Evolutionary conservation across 1,140 invertebrate species (phyloP), one percentile per base, ranked within the genome.

Genomic region (Amyelois transitella): DNA sequence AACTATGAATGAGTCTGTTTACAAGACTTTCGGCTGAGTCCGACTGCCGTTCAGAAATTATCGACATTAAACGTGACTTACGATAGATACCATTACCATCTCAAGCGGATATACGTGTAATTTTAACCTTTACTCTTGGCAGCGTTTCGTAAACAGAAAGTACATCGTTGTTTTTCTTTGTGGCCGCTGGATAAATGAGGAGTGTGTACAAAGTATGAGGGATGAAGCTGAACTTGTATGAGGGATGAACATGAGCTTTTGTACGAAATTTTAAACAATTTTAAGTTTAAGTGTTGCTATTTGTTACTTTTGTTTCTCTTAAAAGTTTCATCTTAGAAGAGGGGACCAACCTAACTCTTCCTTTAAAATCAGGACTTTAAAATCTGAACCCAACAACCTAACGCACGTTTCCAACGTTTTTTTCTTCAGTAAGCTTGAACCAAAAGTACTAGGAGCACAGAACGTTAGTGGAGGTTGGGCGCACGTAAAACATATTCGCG

Each of bases 401-500:
- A n/a, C n/a, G 12, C 8, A 14, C 32, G 8, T 38, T 38, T 38
- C 32, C 32, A 14, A 14, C 1, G 17, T 2, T 14, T 38, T 38
- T 38, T 14, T 38, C 17, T n/a, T 14, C 17, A 38, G 32, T 14
- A 14, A 38, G 32, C 6, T 38, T 14, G 32, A 38, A 38, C 17
- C 58, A 58, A 65, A 75, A 76, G 77, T 87, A 85, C 80, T 75
- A 87, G 79, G 77, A 63, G 62, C 54, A 58, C 69, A 83, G 70
- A 78, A 68, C 66, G 66, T 65, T 64, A 53, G 71, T 73, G 74
- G 81, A 87, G 79, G 76, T 84, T 73, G 67, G 72, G 72, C 54
- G 56, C 45, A 56, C 77, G 70, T 73, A 75, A 72, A 77, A 81
- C 74, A 79, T 81, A 86, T 87, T 86, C 81, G 84, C 84, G 84